Conservation (phyloP, 2,113 vertebrate species). For the Python bivittatus region DNA sequence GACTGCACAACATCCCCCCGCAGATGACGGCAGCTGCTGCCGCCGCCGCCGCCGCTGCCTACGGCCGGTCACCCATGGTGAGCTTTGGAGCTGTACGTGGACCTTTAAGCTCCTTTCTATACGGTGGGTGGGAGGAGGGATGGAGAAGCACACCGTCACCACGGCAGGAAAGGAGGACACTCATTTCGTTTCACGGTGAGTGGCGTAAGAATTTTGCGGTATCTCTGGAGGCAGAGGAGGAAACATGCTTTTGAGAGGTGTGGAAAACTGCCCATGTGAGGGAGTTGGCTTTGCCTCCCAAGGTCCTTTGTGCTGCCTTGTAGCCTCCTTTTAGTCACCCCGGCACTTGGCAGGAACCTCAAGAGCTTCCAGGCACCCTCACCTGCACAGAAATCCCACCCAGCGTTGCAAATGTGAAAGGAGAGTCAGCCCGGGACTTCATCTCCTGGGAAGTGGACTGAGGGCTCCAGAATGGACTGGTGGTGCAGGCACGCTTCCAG, state of each 20-base stretch:
- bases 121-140: background rate
- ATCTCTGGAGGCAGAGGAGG: too few relatives aligned
- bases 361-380: too few relatives aligned
- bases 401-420: too few relatives aligned
- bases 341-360: too few relatives aligned
- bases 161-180: background rate
- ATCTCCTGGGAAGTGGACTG: background rate
- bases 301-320: too few relatives aligned
- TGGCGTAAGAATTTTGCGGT: background rate
- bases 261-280: too few relatives aligned
- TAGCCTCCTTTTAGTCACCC: too few relatives aligned
- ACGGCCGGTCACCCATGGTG: slow-evolving; percentile 92
- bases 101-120: slow-evolving; percentile 69
- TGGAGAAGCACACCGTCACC: rapidly evolving
- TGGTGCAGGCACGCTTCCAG: background rate
- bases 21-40: slow-evolving; percentile 91
- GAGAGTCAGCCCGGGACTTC: too few relatives aligned
- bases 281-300: too few relatives aligned
- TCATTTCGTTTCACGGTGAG: background rate
- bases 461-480: background rate
- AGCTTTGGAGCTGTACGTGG: slow-evolving; percentile 80
- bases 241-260: too few relatives aligned
- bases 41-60: slow-evolving; percentile 79
- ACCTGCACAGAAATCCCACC: too few relatives aligned
- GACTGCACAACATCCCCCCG: slow-evolving; percentile 90